A percentile compares a stretch with the other conserved stretches of the same genome.
These are phyloP conservation scores for Falco cherrug DNA, from an alignment of 2,797 vertebrate species.

Conservation along the genomic window DNA sequence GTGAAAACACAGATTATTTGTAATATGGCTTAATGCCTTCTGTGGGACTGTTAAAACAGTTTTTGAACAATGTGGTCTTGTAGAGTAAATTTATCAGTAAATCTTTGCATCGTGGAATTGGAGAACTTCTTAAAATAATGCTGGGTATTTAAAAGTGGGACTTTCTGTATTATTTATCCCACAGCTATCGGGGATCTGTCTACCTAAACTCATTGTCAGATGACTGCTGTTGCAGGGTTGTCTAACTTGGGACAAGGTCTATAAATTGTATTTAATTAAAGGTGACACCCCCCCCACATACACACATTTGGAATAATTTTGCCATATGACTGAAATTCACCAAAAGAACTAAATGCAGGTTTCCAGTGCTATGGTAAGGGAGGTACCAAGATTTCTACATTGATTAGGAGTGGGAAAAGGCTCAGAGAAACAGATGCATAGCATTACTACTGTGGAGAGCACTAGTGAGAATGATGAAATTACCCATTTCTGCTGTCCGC, in stretches of 20 bases:
- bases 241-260: background rate
- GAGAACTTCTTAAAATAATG: background rate
- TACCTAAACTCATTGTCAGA: background rate
- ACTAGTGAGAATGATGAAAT: background rate
- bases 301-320: background rate
- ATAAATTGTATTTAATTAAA: background rate
- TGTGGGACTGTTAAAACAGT: background rate
- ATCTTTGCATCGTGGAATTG: background rate
- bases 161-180: background rate
- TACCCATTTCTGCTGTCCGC: background rate
- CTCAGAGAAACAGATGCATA: background rate
- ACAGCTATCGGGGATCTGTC: background rate
- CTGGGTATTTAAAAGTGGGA: background rate
- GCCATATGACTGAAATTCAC: background rate
- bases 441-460: background rate
- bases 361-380: background rate
- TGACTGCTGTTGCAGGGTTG: background rate
- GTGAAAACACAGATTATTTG: background rate
- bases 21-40: background rate
- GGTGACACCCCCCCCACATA: background rate
- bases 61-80: background rate
- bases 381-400: background rate
- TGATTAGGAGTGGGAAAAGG: background rate
- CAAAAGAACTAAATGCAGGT: background rate
- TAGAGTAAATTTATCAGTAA: background rate